These are phyloP conservation scores for Trinectes maculatus DNA, from an alignment of 2,113 vertebrate genomes.

Conservation along the genomic window DNA sequence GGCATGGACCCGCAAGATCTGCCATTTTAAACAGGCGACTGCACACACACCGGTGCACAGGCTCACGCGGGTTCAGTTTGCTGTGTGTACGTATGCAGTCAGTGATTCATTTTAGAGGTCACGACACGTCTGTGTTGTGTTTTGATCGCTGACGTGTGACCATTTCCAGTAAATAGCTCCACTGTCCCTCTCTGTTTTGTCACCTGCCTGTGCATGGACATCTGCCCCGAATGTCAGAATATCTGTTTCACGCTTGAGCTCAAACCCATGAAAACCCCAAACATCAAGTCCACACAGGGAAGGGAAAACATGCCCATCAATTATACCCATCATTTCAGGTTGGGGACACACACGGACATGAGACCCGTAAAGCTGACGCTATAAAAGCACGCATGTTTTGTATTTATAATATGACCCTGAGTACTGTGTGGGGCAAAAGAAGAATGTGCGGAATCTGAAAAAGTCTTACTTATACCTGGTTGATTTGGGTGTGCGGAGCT, in stretches of 20 bases:
- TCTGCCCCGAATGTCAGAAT: slow-evolving; percentile 1
- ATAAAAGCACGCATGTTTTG: no score
- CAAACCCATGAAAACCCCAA: not conserved
- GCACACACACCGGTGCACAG: not conserved
- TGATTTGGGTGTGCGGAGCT: not conserved
- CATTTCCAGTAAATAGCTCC: slow-evolving; percentile 30
- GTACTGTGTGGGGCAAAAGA: no score
- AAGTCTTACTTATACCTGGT: not conserved
- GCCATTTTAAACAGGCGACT: slow-evolving; percentile 12
- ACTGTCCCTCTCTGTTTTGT: slow-evolving; percentile 11
- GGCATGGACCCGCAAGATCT: slow-evolving; percentile 29
- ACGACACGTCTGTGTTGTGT: slow-evolving; percentile 5
- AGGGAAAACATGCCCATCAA: not conserved
- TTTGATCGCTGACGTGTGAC: slow-evolving; percentile 31
- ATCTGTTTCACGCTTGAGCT: not conserved
- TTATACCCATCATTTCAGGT: not conserved
- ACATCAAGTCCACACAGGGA: not conserved
- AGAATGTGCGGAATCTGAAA: no score
- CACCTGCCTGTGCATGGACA: not conserved
- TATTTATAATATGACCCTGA: no score
- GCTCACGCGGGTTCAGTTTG: slow-evolving; percentile 2
- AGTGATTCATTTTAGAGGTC: slow-evolving; percentile 26
- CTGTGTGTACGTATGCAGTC: not conserved
- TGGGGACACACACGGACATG: not conserved
- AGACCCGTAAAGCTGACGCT: no score